Conservation (phyloP, 2,888 invertebrate species). For the Allophyes oxyacanthae region DNA sequence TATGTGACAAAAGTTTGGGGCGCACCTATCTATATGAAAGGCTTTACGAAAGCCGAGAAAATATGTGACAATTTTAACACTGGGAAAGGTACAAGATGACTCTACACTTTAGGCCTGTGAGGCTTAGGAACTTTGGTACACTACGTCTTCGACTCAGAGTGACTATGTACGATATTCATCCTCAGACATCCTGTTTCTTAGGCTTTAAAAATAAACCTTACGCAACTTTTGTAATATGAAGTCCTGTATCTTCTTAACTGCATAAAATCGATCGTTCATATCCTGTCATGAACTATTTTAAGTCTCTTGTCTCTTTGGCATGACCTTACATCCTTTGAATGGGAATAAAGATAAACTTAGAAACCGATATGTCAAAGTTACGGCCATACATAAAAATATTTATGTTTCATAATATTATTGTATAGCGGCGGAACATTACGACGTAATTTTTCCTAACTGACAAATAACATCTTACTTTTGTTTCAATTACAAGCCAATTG, state of each 20-base stretch:
- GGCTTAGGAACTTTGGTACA: no score
- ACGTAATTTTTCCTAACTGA: constrained; percentile 1
- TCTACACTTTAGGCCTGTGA: no score
- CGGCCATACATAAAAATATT: constrained; percentile 16
- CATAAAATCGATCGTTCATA: neutral
- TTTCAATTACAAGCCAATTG: neutral
- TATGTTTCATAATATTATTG: constrained; percentile 27
- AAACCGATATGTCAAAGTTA: constrained; percentile 8
- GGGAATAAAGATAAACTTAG: constrained; percentile 8
- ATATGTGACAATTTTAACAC: no score
- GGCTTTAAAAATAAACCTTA: constrained; percentile 35
- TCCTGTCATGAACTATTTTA: neutral
- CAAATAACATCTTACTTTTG: neutral
- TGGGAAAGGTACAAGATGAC: no score
- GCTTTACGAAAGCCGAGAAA: no score
- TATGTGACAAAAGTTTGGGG: constrained; percentile 1
- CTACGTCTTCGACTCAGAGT: no score
- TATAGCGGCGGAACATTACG: neutral
- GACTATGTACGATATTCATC: neutral
- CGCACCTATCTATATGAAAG: neutral
- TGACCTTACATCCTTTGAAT: constrained; percentile 2
- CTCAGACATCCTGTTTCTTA: constrained; percentile 15
- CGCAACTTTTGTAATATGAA: constrained; percentile 27
- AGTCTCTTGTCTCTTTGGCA: constrained; percentile 11
- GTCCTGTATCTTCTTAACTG: neutral